Conservation (phyloP, 2,797 vertebrate genomes). For the Galaxias olidus region DNA sequence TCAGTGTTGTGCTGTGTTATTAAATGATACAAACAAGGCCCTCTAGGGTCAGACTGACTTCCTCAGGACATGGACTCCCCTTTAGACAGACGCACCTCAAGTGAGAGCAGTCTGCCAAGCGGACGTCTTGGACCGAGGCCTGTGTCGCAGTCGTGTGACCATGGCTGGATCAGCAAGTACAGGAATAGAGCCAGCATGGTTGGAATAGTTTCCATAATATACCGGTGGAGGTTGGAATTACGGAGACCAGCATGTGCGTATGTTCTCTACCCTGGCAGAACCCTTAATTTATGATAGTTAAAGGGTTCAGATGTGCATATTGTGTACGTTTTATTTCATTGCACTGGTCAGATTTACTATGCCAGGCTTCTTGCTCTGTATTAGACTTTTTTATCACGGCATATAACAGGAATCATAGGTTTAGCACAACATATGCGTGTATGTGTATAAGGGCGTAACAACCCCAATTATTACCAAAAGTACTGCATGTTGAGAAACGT, state of each 20-base stretch:
- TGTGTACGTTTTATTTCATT: too few relatives aligned
- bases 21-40: too few relatives aligned
- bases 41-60: slow-evolving; percentile 11
- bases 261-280: not conserved
- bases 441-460: too few relatives aligned
- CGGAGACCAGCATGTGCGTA: not conserved
- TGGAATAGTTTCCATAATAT: slow-evolving; percentile 55
- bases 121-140: slow-evolving; percentile 27
- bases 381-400: too few relatives aligned
- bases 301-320: too few relatives aligned
- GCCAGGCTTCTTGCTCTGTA: too few relatives aligned
- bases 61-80: slow-evolving; percentile 6
- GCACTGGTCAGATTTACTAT: too few relatives aligned
- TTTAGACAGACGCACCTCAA: not conserved
- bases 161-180: slow-evolving; percentile 28
- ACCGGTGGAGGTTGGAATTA: slow-evolving; percentile 17
- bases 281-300: too few relatives aligned
- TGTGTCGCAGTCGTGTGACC: slow-evolving; percentile 16
- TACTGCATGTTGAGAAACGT: not conserved
- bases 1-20: too few relatives aligned
- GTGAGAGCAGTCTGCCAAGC: slow-evolving; percentile 15
- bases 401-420: too few relatives aligned
- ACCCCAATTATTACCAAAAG: too few relatives aligned
- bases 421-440: too few relatives aligned
- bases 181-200: slow-evolving; percentile 49